Evolutionary conservation across 2,888 invertebrate species (phyloP).

Genomic region (Yponomeuta sedellus): DNA sequence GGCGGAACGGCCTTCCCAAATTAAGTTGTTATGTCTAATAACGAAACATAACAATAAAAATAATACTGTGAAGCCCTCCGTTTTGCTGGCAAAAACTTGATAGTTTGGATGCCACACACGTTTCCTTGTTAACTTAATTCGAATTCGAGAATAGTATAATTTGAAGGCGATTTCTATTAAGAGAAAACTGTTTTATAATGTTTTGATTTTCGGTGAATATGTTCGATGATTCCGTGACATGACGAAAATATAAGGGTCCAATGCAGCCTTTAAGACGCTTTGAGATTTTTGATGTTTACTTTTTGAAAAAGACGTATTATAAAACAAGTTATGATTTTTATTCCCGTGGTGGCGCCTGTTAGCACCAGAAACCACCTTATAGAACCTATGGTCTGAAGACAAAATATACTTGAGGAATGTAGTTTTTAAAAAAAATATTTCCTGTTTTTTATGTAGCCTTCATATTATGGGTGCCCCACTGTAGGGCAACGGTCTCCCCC

Average conservation of each 20-base stretch:
- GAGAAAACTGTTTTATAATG: slow-evolving; percentile 2
- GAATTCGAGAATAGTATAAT: slow-evolving; percentile 36
- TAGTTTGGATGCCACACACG: slow-evolving; percentile 45
- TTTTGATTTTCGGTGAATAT: neutral
- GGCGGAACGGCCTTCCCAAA: slow-evolving; percentile 68
- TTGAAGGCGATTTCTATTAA: slow-evolving; percentile 8
- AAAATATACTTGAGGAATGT: too few species aligned
- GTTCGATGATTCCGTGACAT: neutral
- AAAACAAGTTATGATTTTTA: too few species aligned
- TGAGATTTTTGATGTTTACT: too few species aligned
- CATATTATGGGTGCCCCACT: too few species aligned
- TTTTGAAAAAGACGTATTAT: too few species aligned
- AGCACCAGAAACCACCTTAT: too few species aligned
- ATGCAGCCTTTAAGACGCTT: too few species aligned
- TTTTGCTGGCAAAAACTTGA: slow-evolving; percentile 57
- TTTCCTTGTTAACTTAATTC: slow-evolving; percentile 56
- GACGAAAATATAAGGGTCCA: neutral
- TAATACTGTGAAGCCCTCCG: slow-evolving; percentile 44
- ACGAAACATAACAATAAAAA: slow-evolving; percentile 57
- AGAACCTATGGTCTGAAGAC: neutral
- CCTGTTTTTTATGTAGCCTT: too few species aligned
- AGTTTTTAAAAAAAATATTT: too few species aligned
- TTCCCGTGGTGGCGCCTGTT: too few species aligned
- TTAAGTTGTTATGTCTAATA: slow-evolving; percentile 63
- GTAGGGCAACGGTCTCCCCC: too few species aligned